Base-by-base conservation (phyloP, 2,888 invertebrate species). In the Ophraella communa region DNA sequence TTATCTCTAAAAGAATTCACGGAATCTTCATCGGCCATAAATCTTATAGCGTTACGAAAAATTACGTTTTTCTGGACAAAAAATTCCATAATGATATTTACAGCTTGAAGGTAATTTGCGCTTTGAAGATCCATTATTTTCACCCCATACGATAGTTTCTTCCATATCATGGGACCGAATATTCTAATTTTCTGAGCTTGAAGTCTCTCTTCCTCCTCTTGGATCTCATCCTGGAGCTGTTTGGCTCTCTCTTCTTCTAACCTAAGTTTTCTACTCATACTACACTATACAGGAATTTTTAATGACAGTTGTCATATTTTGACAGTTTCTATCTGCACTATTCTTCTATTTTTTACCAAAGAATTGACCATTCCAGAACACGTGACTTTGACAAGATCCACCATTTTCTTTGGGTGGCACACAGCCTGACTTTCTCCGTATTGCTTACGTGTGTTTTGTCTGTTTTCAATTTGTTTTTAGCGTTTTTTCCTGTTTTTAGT, bases 261-360 rank as follows among this genome's bases (percentile, higher is more conserved):
- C 27, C 81, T 74, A 49, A 77, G 71, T 60, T 78, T 68, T 59
- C 77, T 71, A 72, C 81, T 81, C 81, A 81, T 81, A 10, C 17
- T 53, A 7, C 8, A 64, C 65, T 45, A 3, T 30, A n/a, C n/a
- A n/a, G n/a, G n/a, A n/a, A n/a, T n/a, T n/a, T n/a, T n/a, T n/a
- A n/a, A 17, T 60, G 42, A 18, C 39, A 44, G 5, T 33, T 56
- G 4, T 62, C 56, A 21, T 23, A 23, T 56, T 47, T 55, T 18
- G 47, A 47, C 30, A 30, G n/a, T n/a, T n/a, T n/a, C n/a, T n/a
- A n/a, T n/a, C n/a, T n/a, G n/a, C 7, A 24, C 5, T 30, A 11
- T 8, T 30, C 11, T 3, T 24, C 7, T 24, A 24, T 24, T 24
- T 24, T 3, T 30, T 30, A n/a, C n/a, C n/a, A n/a, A n/a, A n/a